Evolutionary conservation across 2,888 invertebrate genomes (phyloP).

Genomic region (Deroplatys truncata): DNA sequence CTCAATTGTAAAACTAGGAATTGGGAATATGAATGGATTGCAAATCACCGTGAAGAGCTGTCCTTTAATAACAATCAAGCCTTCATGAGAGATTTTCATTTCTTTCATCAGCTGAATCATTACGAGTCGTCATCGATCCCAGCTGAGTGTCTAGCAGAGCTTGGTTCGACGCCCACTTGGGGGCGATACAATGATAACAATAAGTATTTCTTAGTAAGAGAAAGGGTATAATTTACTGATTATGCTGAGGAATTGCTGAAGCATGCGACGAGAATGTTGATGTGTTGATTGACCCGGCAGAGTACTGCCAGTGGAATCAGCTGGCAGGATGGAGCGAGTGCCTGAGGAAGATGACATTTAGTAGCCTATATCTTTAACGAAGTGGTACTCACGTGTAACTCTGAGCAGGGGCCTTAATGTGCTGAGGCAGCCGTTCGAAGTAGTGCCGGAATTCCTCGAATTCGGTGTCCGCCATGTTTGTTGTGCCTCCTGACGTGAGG

Average conservation of each 20-base stretch:
- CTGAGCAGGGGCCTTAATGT: constrained; percentile 71
- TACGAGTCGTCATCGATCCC: neutral
- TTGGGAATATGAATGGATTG: too few relatives aligned
- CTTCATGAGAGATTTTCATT: too few relatives aligned
- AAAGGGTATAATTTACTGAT: neutral
- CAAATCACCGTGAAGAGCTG: neutral
- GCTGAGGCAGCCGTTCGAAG: constrained; percentile 77
- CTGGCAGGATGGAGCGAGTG: too few relatives aligned
- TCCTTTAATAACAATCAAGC: neutral
- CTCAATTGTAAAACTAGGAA: too few relatives aligned
- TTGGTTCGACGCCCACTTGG: neutral
- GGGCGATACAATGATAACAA: neutral
- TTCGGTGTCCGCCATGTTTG: constrained; percentile 82
- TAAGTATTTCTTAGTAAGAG: neutral
- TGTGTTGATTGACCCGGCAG: neutral
- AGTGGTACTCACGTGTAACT: constrained; percentile 82
- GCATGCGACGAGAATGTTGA: neutral
- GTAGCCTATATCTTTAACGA: neutral
- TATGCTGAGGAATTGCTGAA: neutral
- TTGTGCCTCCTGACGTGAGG: constrained; percentile 13
- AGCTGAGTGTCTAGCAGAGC: neutral
- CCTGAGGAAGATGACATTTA: neutral
- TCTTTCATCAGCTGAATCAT: neutral
- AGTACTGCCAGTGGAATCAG: neutral
- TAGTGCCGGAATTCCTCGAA: constrained; percentile 88